Conservation (phyloP, 2,113 vertebrate genomes). For the Phalacrocorax carbo region DNA sequence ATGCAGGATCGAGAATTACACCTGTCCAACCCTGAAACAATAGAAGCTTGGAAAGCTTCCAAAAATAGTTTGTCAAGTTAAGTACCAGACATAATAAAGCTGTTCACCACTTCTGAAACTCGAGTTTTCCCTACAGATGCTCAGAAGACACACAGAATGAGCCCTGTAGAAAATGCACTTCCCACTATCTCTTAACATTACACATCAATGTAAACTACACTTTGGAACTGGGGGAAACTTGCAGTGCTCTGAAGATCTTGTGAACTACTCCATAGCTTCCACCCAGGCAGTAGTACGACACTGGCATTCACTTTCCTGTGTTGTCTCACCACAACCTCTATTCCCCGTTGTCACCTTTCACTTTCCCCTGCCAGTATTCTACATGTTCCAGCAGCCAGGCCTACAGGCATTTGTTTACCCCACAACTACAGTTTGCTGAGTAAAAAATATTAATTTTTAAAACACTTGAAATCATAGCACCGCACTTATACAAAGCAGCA, state of each 20-base stretch:
- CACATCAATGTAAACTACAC: background rate
- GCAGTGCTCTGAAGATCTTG: background rate
- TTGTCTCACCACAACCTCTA: background rate
- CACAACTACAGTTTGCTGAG: background rate
- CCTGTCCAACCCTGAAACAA: background rate
- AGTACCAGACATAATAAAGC: background rate
- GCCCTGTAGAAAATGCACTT: background rate
- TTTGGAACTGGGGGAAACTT: background rate
- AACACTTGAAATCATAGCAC: background rate
- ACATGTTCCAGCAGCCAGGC: background rate
- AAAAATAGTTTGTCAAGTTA: background rate
- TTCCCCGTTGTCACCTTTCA: background rate
- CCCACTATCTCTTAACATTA: background rate
- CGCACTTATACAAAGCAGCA: background rate
- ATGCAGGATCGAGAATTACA: background rate
- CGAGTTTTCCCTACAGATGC: background rate
- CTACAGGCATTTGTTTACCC: background rate
- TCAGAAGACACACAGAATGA: background rate
- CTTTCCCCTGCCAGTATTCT: accelerated
- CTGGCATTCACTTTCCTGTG: background rate
- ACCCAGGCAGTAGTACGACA: accelerated
- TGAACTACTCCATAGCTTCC: background rate
- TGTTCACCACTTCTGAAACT: background rate
- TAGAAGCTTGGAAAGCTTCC: background rate
- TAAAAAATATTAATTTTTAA: background rate